phyloP scores from a whole-genome alignment of 2,113 vertebrate species.

The Rousettus leschenaultii region DNA sequence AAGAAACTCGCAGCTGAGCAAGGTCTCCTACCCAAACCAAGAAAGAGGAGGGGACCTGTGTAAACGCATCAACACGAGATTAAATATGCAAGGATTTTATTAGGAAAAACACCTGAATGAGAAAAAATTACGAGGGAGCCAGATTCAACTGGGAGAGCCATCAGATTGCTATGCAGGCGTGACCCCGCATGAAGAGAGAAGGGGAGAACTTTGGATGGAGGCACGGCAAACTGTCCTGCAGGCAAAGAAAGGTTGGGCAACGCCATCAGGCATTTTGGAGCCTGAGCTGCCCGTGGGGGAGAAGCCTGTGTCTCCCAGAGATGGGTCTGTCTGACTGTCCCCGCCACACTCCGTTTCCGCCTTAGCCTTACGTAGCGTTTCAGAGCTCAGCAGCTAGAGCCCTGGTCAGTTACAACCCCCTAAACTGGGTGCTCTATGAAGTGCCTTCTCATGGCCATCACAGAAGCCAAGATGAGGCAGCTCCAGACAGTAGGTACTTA shows the following conservation, averaged over 20 bases:
- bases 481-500: background rate
- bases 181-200: background rate
- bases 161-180: background rate
- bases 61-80: background rate
- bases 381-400: background rate
- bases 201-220: background rate
- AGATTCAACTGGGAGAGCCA: background rate
- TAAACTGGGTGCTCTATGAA: background rate
- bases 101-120: background rate
- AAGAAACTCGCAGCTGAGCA: background rate
- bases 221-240: background rate
- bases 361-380: background rate
- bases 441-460: background rate
- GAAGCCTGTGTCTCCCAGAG: background rate
- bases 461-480: background rate
- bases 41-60: background rate
- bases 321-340: background rate
- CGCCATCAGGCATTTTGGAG: background rate
- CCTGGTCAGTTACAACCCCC: background rate
- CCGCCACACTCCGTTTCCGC: background rate
- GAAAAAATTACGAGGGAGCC: background rate
- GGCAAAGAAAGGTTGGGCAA: background rate
- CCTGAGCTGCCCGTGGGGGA: background rate
- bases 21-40: background rate
- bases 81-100: background rate